Percentiles rank a stretch among this genome's conserved stretches.
Conservation (phyloP, 1,140 invertebrate genomes). For the Diachasma alloeum region DNA sequence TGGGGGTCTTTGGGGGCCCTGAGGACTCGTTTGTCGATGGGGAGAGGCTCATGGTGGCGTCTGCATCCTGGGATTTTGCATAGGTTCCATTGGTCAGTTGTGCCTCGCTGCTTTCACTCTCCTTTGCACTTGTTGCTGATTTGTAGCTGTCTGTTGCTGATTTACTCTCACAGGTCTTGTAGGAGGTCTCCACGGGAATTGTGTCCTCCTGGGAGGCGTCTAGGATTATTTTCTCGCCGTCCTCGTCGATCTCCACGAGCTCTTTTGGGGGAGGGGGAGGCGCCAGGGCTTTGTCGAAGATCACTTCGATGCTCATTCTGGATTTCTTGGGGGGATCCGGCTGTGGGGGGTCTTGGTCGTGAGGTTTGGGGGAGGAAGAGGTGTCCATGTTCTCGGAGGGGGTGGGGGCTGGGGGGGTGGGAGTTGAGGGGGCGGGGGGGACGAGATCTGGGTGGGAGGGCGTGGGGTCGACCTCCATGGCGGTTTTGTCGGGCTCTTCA, state of each 20-base stretch:
- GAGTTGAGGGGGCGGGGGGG: no score
- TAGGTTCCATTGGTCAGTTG: constrained; percentile 38
- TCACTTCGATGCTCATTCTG: constrained; percentile 50
- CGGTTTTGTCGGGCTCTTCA: background rate
- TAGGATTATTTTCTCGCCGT: constrained; percentile 46
- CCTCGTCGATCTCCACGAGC: constrained; percentile 54
- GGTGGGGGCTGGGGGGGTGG: background rate
- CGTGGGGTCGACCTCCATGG: background rate
- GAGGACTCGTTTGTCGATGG: background rate
- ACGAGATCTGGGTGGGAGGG: no score
- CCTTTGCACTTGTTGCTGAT: constrained; percentile 26
- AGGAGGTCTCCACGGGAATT: constrained; percentile 33
- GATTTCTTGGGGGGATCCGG: constrained; percentile 4
- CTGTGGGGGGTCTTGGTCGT: no score
- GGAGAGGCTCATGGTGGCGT: background rate
- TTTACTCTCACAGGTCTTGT: constrained; percentile 39
- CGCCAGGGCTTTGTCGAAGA: constrained; percentile 42
- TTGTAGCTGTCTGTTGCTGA: constrained; percentile 39
- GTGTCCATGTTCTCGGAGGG: background rate
- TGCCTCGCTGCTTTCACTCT: constrained; percentile 8
- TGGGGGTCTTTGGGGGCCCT: background rate
- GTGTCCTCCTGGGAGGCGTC: constrained; percentile 45
- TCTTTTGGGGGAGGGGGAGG: constrained; percentile 40
- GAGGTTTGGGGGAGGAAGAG: background rate
- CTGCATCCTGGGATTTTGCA: constrained; percentile 10